Evolutionary conservation across 2,888 invertebrate species (phyloP), one percentile per base, ranked within the genome.

Genomic region (Nephrotoma flavescens): DNA sequence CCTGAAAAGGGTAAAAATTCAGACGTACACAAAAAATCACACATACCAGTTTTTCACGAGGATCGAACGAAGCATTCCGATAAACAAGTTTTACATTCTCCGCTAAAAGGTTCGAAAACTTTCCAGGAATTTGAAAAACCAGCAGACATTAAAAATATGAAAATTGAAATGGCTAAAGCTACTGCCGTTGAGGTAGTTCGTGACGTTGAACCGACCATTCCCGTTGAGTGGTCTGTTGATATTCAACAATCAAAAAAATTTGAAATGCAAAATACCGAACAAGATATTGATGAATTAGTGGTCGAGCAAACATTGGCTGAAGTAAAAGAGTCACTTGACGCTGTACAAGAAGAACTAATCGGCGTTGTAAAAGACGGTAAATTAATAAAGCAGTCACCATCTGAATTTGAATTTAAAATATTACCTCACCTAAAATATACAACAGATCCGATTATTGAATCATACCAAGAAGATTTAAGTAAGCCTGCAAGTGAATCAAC

Each of bases 221-320:
- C 83, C 4, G 41, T 87, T 4, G 87, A 87, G 41, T 86, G 42
- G 41, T 19, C 86, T 6, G 19, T 83, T n/a, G 86, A 87, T 7
- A 83, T 86, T 5, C 45, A 57, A 31, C 15, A 41, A 42, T 41
- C 52, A 11, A 86, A 57, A 42, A 41, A 41, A 42, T 90, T 91
- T 6, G 87, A 91, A n/a, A 90, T 91, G 88, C 90, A 91, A 88
- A 91, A 57, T 45, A 86, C 31, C 7, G n/a, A 86, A 86, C 86
- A 86, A 41, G 47, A 89, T 87, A 89, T 92, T 86, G 93, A 94
- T 91, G 92, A 93, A 89, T 92, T 92, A 89, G 92, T 94, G 89
- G 94, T 94, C 87, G 94, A 95, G 90, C 94, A 95, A 92, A 94
- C 95, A 88, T 93, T 95, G 86, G 94, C 94, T 89, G 95, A 95